Conservation (phyloP, 2,888 invertebrate genomes). For the Phortica magna region DNA sequence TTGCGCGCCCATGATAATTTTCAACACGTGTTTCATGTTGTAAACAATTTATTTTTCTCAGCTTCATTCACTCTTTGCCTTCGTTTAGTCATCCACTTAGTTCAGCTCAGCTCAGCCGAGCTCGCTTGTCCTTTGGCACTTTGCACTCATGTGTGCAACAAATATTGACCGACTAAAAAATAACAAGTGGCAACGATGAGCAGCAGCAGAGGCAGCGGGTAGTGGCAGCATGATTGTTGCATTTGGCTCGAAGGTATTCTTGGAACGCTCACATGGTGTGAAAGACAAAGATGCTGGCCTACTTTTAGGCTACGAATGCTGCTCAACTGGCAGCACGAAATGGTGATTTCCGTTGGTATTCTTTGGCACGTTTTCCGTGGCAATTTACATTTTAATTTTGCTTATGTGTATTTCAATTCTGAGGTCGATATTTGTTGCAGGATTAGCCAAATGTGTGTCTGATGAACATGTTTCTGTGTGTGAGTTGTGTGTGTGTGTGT, state of each 20-base stretch:
- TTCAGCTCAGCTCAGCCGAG: not conserved
- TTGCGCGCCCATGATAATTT: conserved; percentile 29
- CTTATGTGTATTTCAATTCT: conserved; percentile 11
- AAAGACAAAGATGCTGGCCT: not conserved
- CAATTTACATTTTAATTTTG: conserved; percentile 23
- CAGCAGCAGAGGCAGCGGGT: not conserved
- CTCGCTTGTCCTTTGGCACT: not conserved
- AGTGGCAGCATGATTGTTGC: not conserved
- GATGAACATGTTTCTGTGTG: not conserved
- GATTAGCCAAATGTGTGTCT: conserved; percentile 8
- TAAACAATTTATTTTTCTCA: conserved; percentile 37
- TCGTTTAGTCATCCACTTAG: not conserved
- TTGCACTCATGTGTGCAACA: not conserved
- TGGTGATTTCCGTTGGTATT: not conserved
- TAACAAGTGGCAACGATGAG: too few species aligned
- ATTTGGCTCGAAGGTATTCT: not conserved
- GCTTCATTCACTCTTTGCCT: not conserved
- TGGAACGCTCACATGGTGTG: not conserved
- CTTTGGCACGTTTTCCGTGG: conserved; percentile 11
- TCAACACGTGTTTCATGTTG: conserved; percentile 66
- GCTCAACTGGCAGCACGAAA: too few species aligned
- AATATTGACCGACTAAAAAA: not conserved
- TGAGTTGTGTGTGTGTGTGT: not conserved
- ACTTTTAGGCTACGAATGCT: not conserved
- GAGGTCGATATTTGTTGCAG: conserved; percentile 15